phyloP scores from a whole-genome alignment of 1,140 invertebrate species.

The Littorina saxatilis region DNA sequence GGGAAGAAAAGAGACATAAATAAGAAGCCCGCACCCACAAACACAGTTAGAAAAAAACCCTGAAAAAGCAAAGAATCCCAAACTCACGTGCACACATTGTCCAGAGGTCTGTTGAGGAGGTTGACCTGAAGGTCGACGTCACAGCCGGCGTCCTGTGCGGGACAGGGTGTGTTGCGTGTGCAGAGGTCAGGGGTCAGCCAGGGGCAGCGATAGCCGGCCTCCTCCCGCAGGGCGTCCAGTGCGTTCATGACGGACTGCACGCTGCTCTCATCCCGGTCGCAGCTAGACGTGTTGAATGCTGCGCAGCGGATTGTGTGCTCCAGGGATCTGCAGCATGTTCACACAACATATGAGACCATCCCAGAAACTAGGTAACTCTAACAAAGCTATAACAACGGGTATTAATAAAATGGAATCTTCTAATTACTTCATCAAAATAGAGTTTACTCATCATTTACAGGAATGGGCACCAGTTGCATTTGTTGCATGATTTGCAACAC shows the following conservation, averaged over 20 bases:
- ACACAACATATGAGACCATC: no score
- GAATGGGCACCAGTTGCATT: no score
- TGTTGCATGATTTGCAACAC: no score
- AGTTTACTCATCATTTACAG: no score
- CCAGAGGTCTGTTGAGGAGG: conserved; percentile 22
- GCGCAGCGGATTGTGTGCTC: conserved; percentile 37
- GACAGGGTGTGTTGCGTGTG: background rate
- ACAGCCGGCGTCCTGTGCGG: conserved; percentile 32
- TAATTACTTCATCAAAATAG: no score
- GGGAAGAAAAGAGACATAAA: no score
- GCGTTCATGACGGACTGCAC: conserved; percentile 15
- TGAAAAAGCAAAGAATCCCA: background rate
- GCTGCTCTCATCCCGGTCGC: conserved; percentile 29
- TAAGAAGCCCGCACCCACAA: no score
- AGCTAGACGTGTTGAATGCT: conserved; percentile 38
- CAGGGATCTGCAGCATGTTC: conserved; percentile 14
- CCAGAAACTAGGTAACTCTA: no score
- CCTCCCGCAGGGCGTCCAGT: conserved; percentile 6
- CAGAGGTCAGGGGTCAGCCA: conserved; percentile 43
- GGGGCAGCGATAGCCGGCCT: conserved; percentile 32
- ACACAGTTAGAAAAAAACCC: no score
- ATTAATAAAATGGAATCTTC: no score
- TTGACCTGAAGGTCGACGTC: conserved; percentile 17
- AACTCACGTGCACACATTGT: conserved; percentile 31
- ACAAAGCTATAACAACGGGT: background rate